Conservation (phyloP, 2,888 invertebrate genomes). For the Eurois occulta region DNA sequence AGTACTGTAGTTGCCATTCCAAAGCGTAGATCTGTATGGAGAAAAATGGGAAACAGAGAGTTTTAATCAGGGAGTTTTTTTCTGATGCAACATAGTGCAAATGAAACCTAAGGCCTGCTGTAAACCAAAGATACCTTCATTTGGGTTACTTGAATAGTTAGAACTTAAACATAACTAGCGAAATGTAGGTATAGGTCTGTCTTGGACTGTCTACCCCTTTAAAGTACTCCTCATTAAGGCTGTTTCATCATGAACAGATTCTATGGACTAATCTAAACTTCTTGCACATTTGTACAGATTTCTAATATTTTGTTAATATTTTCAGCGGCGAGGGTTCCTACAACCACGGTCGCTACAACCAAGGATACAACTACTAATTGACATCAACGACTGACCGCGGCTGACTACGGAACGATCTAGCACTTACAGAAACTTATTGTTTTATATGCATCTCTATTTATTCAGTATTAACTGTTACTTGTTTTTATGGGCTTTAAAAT, state of each 20-base stretch:
- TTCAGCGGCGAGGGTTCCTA: constrained; percentile 78
- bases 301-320: constrained; percentile 35
- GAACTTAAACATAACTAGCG: neutral
- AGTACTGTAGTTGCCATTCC: too few species aligned
- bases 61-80: neutral
- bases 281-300: neutral
- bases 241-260: neutral
- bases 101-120: neutral
- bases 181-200: neutral
- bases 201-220: neutral
- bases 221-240: neutral
- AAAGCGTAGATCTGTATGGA: too few species aligned
- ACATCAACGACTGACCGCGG: constrained; percentile 43
- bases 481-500: constrained; percentile 69
- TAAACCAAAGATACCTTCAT: neutral
- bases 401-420: constrained; percentile 39
- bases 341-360: constrained; percentile 72
- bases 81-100: neutral
- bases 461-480: constrained; percentile 67
- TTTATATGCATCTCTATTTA: constrained; percentile 65
- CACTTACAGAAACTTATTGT: constrained; percentile 26
- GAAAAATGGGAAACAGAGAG: too few species aligned
- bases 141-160: neutral
- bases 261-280: neutral
- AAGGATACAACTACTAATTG: constrained; percentile 75